Evolutionary conservation across 1,140 invertebrate species (phyloP).

Genomic region (Musca vetustissima): DNA sequence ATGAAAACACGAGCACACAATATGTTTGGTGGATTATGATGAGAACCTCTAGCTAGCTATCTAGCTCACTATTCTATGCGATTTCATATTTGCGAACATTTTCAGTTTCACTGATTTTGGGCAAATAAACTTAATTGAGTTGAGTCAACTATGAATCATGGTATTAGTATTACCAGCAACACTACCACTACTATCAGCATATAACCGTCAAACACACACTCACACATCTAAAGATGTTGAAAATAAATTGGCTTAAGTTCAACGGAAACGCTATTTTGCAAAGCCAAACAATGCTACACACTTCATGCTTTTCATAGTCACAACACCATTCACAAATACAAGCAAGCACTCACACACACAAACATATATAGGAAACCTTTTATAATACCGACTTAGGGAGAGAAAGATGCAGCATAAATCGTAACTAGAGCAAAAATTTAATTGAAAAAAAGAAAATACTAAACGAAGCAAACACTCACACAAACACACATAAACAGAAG

Average conservation of each 20-base stretch:
- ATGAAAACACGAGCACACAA: no score
- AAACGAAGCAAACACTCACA: not conserved
- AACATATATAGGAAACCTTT: no score
- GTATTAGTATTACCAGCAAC: not conserved
- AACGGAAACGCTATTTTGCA: not conserved
- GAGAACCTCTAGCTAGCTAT: no score
- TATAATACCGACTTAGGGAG: not conserved
- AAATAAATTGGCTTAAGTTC: constrained; percentile 24
- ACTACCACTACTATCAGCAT: no score
- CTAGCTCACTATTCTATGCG: no score
- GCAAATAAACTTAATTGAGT: constrained; percentile 24
- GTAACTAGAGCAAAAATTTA: constrained; percentile 21
- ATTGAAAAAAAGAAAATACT: constrained; percentile 6
- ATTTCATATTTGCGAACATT: no score
- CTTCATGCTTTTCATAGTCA: no score
- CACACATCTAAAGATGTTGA: not conserved
- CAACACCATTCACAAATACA: not conserved
- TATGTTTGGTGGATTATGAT: no score
- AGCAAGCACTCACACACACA: not conserved
- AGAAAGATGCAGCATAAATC: not conserved
- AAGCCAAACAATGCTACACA: no score
- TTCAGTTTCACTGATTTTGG: no score
- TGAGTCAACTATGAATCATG: constrained; percentile 1
- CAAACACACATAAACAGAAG: no score
- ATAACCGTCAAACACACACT: no score